Base-by-base conservation (phyloP, 2,888 invertebrate species). In the Sesia apiformis region DNA sequence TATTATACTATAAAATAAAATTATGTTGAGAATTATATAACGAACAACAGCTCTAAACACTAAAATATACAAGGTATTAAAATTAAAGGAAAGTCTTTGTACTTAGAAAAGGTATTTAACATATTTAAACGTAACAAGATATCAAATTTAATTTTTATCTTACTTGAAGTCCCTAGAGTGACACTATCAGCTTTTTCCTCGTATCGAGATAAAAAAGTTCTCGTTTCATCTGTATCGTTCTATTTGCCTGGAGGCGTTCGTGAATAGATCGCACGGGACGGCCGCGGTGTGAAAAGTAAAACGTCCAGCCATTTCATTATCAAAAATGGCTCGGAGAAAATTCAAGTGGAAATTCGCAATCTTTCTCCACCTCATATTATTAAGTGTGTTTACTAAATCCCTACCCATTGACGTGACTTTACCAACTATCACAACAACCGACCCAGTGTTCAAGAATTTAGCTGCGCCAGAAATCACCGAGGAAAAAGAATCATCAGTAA, bases 251-350 rank as follows among this genome's bases (percentile, higher is more conserved):
- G 61, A 57, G 58, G 59, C 57, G 52, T 68, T 63, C 57, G 68
- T 64, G 61, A 57, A 52, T 61, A 57, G 57, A 66, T 60, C 73
- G 64, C 61, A 72, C 79, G 78, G 68, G 60, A 63, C 63, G 58
- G 60, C 59, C 53, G 55, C 8, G 39, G 7, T 38, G 50, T 50
- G 55, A 63, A 64, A 51, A 60, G 63, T 63, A 61, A 52, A 61
- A 58, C 59, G 55, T 61, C 60, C 65, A 65, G 69, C 69, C 70
- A 68, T 67, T 66, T 58, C 63, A 55, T 51, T 7, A 46, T 40
- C 49, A 57, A 80, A 72, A 77, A 84, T 85, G 85, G 77, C 63
- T 62, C 67, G 77, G 72, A 70, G 64, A 52, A 78, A 71, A 61
- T 66, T 67, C 49, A 78, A 78, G 63, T 80, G 81, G 76, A 73